These are phyloP conservation scores for Antedon bifida DNA, from an alignment of 35 echinoderm and acorn worm species.

Conservation along the genomic window DNA sequence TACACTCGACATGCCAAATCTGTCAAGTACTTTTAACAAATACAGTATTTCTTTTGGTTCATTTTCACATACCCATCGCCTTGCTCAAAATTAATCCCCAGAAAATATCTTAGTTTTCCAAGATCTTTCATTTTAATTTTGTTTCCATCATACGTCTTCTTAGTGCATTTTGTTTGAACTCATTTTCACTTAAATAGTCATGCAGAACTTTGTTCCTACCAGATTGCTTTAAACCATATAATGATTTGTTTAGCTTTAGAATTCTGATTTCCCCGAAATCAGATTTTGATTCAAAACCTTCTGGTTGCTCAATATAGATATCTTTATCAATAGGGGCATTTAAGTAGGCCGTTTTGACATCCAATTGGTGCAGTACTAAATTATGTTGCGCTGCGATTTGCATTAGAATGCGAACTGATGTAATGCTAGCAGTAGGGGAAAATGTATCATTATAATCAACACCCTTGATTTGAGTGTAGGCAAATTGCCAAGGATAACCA, in stretches of 20 bases:
- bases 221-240: constrained; percentile 35
- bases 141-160: constrained; percentile 5
- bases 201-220: constrained; percentile 23
- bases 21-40: background rate
- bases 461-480: constrained; percentile 12
- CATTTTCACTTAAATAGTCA: constrained; percentile 2
- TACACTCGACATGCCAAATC: background rate
- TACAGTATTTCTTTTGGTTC: background rate
- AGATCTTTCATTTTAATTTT: constrained; percentile 31
- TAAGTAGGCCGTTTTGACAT: constrained; percentile 45
- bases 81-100: constrained; percentile 11
- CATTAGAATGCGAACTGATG: constrained; percentile 11
- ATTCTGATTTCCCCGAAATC: background rate
- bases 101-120: constrained; percentile 18
- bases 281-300: no score
- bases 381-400: constrained; percentile 28
- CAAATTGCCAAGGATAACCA: no score
- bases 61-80: background rate
- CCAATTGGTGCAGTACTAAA: constrained; percentile 37
- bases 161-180: constrained; percentile 12
- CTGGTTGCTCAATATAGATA: no score
- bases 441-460: constrained; percentile 28
- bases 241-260: constrained; percentile 23
- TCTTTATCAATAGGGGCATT: constrained; percentile 32
- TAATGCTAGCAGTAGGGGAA: constrained; percentile 5